Base-by-base conservation (phyloP, 2,888 invertebrate genomes). In the Merodon equestris region DNA sequence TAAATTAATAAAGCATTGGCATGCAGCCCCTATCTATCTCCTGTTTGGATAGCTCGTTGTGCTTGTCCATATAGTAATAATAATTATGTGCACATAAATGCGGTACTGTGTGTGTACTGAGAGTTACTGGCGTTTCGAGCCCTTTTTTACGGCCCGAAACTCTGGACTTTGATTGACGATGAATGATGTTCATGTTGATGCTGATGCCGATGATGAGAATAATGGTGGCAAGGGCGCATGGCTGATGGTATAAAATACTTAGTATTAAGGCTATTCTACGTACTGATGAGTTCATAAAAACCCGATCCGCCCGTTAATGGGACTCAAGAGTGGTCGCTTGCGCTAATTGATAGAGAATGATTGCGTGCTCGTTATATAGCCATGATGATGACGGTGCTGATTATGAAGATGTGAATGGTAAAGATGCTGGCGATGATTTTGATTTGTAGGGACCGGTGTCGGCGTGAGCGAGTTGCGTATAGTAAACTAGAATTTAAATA, bases 1-100 rank as follows among this genome's bases (percentile, higher is more conserved):
- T 79, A 79, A 74, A 79, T 79, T 79, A 79, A 74, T 74, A 79
- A 79, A 74, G 63, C 79, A 74, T 64, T 50, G 64, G 48, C 58
- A 64, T 74, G 73, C 77, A 67, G 72, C 42, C 50, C 44, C 54
- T 44, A 27, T 56, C 44, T 47, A 40, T 56, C 57, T 58, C 19
- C 58, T 53, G 45, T 56, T 27, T 70, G 45, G 34, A 18, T 53
- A 56, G 64, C 27, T 27, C 63, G 27, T 27, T 54, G 70, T 38
- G 67, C 58, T 7, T 61, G 57, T 47, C 64, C 51, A 58, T 50
- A 64, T 74, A 57, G 64, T 53, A 75, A 70, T 72, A 61, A 74
- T 74, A 60, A 79, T 74, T 79, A 79, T 74, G 74, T 73, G 73
- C 68, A 40, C 74, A 74, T 79, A 74, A 74, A 79, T 63, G 61